Percentiles rank a stretch among this genome's conserved stretches.
Evolutionary conservation across 1,140 invertebrate genomes (phyloP).

Genomic region (Atta cephalotes): DNA sequence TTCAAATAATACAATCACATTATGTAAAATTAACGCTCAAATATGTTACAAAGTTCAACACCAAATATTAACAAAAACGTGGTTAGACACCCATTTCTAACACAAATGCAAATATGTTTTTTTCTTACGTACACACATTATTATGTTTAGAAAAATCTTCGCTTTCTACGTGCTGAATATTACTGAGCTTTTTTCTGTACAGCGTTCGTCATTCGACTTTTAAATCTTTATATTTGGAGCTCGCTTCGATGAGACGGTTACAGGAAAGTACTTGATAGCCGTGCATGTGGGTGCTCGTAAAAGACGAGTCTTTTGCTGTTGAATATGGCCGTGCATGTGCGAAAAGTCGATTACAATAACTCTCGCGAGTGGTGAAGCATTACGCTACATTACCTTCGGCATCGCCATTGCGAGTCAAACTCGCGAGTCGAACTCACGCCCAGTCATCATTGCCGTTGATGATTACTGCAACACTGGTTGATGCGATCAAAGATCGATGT

Average conservation of each 20-base stretch:
- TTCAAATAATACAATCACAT: no score
- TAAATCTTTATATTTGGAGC: slow-evolving; percentile 40
- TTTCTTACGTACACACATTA: neutral
- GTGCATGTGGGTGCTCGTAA: slow-evolving; percentile 29
- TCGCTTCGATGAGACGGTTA: slow-evolving; percentile 31
- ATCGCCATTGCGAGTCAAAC: neutral
- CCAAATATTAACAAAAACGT: no score
- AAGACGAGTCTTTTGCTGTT: neutral
- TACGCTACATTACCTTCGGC: slow-evolving; percentile 60
- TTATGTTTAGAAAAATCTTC: neutral
- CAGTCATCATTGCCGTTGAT: slow-evolving; percentile 30
- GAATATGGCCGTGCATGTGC: neutral
- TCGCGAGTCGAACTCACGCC: neutral
- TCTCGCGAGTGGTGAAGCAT: slow-evolving; percentile 49
- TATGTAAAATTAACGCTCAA: no score
- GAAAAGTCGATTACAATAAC: slow-evolving; percentile 58
- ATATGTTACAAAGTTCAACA: no score
- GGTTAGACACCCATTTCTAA: no score
- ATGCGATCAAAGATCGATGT: slow-evolving; percentile 43
- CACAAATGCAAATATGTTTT: no score
- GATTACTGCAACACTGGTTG: slow-evolving; percentile 28
- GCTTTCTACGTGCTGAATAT: neutral
- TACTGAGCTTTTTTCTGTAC: neutral
- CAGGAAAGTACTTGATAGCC: slow-evolving; percentile 20
- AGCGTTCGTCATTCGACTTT: slow-evolving; percentile 32